These are phyloP conservation scores for Allacma fusca DNA, from an alignment of 2,888 invertebrate genomes.

Conservation along the genomic window DNA sequence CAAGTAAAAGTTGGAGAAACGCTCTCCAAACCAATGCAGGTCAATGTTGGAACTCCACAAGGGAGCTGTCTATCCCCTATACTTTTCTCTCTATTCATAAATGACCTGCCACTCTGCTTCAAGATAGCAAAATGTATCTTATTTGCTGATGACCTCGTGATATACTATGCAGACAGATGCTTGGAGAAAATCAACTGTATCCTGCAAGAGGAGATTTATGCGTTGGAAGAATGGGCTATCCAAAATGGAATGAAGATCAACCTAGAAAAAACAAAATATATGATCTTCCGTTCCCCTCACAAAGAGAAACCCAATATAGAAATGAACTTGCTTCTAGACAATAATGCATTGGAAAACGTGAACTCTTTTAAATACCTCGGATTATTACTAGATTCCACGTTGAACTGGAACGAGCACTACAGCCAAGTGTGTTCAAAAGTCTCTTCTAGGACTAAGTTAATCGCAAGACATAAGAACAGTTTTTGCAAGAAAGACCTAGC, in stretches of 20 bases:
- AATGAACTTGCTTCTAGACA: background rate
- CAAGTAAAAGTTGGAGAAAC: background rate
- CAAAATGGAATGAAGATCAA: background rate
- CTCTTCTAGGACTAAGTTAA: background rate
- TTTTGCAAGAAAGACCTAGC: background rate
- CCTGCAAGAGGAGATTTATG: background rate
- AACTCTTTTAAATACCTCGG: background rate
- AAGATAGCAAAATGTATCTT: too few species aligned
- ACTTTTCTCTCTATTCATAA: background rate
- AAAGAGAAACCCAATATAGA: background rate
- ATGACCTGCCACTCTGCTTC: background rate
- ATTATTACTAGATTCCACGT: background rate
- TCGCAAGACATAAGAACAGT: background rate
- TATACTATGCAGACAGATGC: background rate
- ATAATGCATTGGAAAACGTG: background rate
- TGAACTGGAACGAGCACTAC: background rate
- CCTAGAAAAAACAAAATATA: conserved; percentile 13
- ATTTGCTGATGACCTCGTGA: too few species aligned
- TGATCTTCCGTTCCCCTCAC: background rate
- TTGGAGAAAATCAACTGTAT: background rate
- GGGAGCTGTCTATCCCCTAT: background rate
- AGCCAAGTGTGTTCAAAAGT: background rate
- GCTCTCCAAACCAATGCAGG: background rate
- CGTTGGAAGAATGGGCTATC: background rate
- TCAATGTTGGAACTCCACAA: background rate